Percentiles rank a stretch among this genome's conserved stretches.
These are phyloP conservation scores for Micrastur ruficollis DNA, from an alignment of 2,797 vertebrate genomes.

Conservation along the genomic window DNA sequence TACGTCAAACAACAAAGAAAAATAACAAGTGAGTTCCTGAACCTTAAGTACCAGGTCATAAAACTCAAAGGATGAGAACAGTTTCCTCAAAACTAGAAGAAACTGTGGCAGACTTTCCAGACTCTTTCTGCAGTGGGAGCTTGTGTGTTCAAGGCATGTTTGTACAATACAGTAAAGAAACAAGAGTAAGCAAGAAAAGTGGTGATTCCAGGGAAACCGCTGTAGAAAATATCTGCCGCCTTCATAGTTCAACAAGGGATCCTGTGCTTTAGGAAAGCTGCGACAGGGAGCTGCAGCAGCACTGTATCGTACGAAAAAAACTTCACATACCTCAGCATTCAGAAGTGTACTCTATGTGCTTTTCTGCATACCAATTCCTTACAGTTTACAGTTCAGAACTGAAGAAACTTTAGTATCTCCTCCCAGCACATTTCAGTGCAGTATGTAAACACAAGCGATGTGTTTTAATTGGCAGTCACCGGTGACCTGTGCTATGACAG, in stretches of 20 bases:
- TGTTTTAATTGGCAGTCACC: slow-evolving; percentile 26
- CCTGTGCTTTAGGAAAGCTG: background rate
- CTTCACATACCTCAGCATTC: background rate
- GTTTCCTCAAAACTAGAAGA: background rate
- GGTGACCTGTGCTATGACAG: slow-evolving; percentile 1
- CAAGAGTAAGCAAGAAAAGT: background rate
- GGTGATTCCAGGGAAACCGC: background rate
- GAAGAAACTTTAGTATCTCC: background rate
- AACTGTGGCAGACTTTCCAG: background rate
- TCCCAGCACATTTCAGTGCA: background rate
- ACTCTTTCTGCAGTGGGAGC: background rate
- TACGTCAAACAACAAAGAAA: background rate
- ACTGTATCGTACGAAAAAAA: background rate
- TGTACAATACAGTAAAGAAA: background rate
- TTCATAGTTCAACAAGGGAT: background rate
- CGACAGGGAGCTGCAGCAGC: background rate
- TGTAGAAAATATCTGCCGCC: background rate
- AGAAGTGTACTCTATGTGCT: background rate
- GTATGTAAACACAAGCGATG: background rate
- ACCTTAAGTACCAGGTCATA: background rate
- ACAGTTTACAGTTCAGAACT: background rate
- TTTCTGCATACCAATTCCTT: background rate
- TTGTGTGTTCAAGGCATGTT: background rate
- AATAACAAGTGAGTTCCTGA: slow-evolving; percentile 1
- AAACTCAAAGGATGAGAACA: background rate